Percentiles rank a stretch among this genome's conserved stretches.
phyloP scores from a whole-genome alignment of 2,113 vertebrate species.

The Pelvicachromis taeniatus region DNA sequence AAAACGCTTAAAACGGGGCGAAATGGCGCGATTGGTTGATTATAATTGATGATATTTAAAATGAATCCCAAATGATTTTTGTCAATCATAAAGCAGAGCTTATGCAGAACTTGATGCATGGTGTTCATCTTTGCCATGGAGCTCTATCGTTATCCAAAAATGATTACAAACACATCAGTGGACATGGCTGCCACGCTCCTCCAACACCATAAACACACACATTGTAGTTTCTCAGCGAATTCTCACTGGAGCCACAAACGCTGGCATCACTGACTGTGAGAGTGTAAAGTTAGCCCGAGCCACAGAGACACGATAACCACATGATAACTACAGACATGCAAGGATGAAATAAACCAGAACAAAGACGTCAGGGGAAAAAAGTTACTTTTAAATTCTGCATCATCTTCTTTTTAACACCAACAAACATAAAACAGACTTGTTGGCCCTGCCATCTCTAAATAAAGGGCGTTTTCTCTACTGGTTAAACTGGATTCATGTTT shows the following conservation, averaged over 20 bases:
- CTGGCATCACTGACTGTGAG: not conserved
- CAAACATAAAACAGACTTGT: not conserved
- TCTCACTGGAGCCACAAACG: not conserved
- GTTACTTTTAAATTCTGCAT: not conserved
- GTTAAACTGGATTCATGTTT: not conserved
- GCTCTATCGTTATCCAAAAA: not conserved
- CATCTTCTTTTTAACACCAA: not conserved
- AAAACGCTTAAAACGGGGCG: no score
- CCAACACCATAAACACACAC: not conserved
- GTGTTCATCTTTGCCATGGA: not conserved
- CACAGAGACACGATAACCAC: not conserved
- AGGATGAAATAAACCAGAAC: not conserved
- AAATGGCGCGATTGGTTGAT: no score
- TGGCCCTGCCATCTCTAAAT: not conserved
- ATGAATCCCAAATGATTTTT: no score
- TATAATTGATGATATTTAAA: no score
- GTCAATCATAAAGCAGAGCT: not conserved
- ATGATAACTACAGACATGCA: not conserved
- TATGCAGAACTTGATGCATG: not conserved
- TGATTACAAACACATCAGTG: not conserved
- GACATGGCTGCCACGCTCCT: not conserved
- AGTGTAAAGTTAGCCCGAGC: not conserved
- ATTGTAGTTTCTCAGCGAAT: not conserved
- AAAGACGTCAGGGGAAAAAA: not conserved
- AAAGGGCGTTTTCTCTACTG: not conserved